These are phyloP conservation scores for Venustaconcha ellipsiformis DNA, from an alignment of 1,140 invertebrate genomes.

Conservation along the genomic window DNA sequence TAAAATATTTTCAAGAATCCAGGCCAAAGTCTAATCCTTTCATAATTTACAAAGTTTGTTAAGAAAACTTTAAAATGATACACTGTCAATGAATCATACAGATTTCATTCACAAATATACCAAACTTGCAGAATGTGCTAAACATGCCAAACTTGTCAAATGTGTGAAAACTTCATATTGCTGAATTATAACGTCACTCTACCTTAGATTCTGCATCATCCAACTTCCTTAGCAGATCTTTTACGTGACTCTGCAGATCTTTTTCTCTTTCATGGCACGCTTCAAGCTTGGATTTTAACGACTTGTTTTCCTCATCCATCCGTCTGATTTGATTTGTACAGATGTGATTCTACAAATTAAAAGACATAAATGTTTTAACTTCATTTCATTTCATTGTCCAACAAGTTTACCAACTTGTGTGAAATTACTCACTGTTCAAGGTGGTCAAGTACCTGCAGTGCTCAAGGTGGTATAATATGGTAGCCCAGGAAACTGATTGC, in stretches of 20 bases:
- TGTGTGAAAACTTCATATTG: not conserved
- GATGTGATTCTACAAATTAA: conserved; percentile 83
- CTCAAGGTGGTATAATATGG: too few relatives aligned
- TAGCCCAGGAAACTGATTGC: too few relatives aligned
- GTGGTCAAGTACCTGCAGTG: too few relatives aligned
- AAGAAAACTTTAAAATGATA: not conserved
- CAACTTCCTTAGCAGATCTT: conserved; percentile 90
- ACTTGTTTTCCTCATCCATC: conserved; percentile 93
- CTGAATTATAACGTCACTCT: conserved; percentile 8
- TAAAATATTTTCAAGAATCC: not conserved
- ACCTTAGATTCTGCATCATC: conserved; percentile 87
- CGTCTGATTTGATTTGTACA: conserved; percentile 92
- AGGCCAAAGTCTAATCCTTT: not conserved
- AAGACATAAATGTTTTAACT: not conserved
- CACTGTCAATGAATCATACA: not conserved
- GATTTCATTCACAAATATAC: not conserved
- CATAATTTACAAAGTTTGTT: not conserved
- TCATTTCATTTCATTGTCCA: not conserved
- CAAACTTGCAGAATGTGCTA: not conserved
- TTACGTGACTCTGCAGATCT: conserved; percentile 80
- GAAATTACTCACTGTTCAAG: too few relatives aligned
- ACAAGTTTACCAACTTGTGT: not conserved
- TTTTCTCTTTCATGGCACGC: conserved; percentile 79
- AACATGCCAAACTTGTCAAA: not conserved
- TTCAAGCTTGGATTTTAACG: conserved; percentile 83